phyloP scores from a whole-genome alignment of 2,797 vertebrate genomes.

The Anas flavirostris region DNA sequence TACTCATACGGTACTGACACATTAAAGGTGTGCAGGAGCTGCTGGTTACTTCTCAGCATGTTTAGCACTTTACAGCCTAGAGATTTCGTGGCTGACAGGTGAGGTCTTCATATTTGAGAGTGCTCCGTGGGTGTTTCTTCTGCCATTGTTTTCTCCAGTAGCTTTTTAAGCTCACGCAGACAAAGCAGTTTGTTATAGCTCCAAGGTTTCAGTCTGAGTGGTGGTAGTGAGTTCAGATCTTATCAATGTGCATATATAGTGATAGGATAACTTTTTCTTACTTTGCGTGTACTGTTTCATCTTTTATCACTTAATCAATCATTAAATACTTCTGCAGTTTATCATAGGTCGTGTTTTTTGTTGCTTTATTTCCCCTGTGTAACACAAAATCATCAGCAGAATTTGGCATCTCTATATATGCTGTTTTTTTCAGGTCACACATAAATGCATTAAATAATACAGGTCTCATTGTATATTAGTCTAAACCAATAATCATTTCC shows the following conservation, averaged over 20 bases:
- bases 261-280: background rate
- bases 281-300: background rate
- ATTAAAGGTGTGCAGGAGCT: background rate
- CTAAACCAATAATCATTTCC: background rate
- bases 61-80: background rate
- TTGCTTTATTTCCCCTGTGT: background rate
- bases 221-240: background rate
- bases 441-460: background rate
- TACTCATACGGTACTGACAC: background rate
- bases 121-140: background rate
- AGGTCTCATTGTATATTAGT: background rate
- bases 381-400: background rate
- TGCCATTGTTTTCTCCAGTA: background rate
- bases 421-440: accelerated
- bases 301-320: background rate
- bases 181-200: background rate
- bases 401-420: background rate
- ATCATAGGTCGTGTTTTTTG: background rate
- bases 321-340: background rate
- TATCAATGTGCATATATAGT: background rate
- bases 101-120: background rate
- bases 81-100: background rate
- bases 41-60: background rate
- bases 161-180: background rate
- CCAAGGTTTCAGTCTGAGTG: background rate